phyloP scores from a whole-genome alignment of 1,140 invertebrate genomes.

The Acyrthosiphon pisum region DNA sequence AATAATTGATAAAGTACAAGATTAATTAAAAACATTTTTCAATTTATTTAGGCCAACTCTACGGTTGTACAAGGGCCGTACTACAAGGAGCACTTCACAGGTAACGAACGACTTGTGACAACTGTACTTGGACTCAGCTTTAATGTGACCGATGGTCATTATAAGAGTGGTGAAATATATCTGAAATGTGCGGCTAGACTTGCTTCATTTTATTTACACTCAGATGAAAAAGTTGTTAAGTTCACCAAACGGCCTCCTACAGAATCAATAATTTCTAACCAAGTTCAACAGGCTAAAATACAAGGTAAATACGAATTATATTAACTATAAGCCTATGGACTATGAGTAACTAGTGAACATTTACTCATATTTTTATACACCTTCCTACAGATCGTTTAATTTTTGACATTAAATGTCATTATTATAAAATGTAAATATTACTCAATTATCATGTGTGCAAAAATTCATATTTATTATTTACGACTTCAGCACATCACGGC shows the following conservation, averaged over 20 bases:
- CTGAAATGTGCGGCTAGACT: constrained; percentile 12
- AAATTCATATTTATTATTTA: not conserved
- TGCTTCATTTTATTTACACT: constrained; percentile 37
- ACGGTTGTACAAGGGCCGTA: not conserved
- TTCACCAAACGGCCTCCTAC: constrained; percentile 18
- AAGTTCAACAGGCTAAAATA: not conserved
- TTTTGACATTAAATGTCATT: not conserved
- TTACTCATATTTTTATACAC: not conserved
- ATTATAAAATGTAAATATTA: not conserved
- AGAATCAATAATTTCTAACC: constrained; percentile 38
- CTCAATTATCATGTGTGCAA: not conserved
- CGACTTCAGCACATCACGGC: not conserved
- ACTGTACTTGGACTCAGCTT: constrained; percentile 45
- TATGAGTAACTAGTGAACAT: not conserved
- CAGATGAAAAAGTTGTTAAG: constrained; percentile 40
- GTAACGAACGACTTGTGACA: not conserved
- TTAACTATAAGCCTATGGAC: not conserved
- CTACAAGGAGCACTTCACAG: not conserved
- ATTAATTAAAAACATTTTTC: not conserved
- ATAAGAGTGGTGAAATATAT: not conserved
- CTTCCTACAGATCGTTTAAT: not conserved
- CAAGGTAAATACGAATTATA: constrained; percentile 17
- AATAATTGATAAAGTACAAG: not conserved
- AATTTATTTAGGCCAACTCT: constrained; percentile 7
- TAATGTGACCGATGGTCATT: constrained; percentile 24